phyloP scores from a whole-genome alignment of 2,888 invertebrate species.

The Xestobium rufovillosum region DNA sequence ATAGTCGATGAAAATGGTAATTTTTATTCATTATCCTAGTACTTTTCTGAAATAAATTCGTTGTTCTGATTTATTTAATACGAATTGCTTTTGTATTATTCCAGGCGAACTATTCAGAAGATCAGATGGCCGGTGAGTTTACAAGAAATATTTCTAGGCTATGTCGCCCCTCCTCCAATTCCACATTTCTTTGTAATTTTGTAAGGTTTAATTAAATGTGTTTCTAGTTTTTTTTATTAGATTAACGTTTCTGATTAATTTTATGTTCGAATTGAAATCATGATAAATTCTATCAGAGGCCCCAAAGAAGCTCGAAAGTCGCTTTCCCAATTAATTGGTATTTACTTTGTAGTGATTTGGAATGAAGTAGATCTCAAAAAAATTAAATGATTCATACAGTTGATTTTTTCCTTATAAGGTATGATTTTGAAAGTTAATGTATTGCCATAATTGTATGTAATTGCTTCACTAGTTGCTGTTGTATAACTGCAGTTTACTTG shows the following conservation, averaged over 20 bases:
- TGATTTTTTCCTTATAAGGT: constrained; percentile 54
- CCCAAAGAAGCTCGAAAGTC: too few relatives aligned
- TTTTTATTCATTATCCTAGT: too few relatives aligned
- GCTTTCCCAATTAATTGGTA: too few relatives aligned
- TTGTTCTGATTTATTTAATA: too few relatives aligned
- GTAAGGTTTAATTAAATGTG: constrained; percentile 32
- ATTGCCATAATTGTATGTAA: constrained; percentile 20
- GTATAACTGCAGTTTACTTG: constrained; percentile 20
- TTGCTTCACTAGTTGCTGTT: constrained; percentile 16
- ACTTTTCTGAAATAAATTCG: too few relatives aligned
- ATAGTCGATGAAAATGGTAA: too few relatives aligned
- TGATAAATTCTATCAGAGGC: constrained; percentile 8
- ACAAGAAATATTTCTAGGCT: constrained; percentile 40
- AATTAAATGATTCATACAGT: constrained; percentile 35
- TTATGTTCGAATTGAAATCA: constrained; percentile 6
- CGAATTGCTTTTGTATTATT: constrained; percentile 40
- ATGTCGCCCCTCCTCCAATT: constrained; percentile 40
- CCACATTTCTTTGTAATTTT: constrained; percentile 29
- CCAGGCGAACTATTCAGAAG: constrained; percentile 82
- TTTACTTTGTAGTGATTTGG: constrained; percentile 23
- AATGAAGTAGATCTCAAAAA: constrained; percentile 29
- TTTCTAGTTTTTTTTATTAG: constrained; percentile 24
- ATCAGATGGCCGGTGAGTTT: constrained; percentile 85
- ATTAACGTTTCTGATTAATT: too few relatives aligned
- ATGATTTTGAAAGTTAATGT: constrained; percentile 47